These are phyloP conservation scores for Yasuhikotakia modesta DNA, from an alignment of 2,797 vertebrate genomes.

Conservation along the genomic window DNA sequence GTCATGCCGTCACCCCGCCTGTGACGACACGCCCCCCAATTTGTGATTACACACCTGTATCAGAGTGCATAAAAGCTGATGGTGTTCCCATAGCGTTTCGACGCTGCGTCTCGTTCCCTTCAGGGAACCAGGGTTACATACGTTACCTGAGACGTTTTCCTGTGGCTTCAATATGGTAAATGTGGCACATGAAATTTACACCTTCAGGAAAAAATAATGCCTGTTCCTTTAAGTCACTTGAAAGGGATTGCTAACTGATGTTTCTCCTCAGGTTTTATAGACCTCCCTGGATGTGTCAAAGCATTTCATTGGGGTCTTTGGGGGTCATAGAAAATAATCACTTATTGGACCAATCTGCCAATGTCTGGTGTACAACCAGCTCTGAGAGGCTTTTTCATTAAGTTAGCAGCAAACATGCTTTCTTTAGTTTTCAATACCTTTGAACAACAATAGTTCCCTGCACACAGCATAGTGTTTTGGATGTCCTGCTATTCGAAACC, in stretches of 20 bases:
- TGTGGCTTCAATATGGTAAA: no score
- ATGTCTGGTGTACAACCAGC: not conserved
- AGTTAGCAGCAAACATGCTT: not conserved
- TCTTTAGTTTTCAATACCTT: not conserved
- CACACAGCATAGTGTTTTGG: not conserved
- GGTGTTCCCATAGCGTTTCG: no score
- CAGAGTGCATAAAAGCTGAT: no score
- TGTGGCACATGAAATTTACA: no score
- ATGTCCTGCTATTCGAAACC: constrained; percentile 19
- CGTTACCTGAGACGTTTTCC: no score
- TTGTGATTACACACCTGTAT: no score
- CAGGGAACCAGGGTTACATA: no score
- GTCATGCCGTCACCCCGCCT: no score
- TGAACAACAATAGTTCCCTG: not conserved
- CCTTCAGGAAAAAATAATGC: not conserved
- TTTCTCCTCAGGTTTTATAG: not conserved
- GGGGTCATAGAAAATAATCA: not conserved
- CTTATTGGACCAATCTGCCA: not conserved
- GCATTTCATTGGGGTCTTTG: not conserved
- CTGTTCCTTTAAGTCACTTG: not conserved
- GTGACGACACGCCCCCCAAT: no score
- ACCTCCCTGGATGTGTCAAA: not conserved
- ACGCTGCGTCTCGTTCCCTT: no score
- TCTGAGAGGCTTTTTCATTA: not conserved
- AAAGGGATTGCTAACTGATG: not conserved